Evolutionary conservation across 2,888 invertebrate species (phyloP).

Genomic region (Capitulum mitella): DNA sequence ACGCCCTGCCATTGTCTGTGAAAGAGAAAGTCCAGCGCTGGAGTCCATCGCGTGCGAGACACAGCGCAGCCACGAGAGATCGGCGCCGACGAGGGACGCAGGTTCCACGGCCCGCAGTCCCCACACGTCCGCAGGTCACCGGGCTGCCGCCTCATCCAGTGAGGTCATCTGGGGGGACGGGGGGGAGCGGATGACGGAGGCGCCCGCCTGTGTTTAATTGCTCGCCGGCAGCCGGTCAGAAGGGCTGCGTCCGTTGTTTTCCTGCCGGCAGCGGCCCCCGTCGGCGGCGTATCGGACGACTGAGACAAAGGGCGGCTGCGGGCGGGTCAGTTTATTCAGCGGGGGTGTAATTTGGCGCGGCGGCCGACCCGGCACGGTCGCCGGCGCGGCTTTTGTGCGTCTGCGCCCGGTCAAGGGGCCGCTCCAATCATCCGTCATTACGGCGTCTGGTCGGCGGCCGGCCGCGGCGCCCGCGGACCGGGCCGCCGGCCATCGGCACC

Average conservation of each 20-base stretch:
- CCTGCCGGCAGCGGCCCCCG: background rate
- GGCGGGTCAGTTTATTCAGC: background rate
- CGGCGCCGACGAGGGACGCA: background rate
- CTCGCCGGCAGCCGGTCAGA: background rate
- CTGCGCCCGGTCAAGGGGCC: background rate
- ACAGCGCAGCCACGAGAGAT: background rate
- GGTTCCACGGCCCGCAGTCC: background rate
- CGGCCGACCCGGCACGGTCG: background rate
- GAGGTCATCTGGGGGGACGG: too few species aligned
- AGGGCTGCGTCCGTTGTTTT: background rate
- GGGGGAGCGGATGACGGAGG: too few species aligned
- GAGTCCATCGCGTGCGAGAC: background rate
- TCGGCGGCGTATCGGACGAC: too few species aligned
- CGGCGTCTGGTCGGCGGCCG: background rate
- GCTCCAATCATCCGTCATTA: constrained; percentile 9
- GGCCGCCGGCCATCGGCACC: constrained; percentile 5
- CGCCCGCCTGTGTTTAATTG: background rate
- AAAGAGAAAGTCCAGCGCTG: background rate
- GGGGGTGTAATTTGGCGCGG: constrained; percentile 4
- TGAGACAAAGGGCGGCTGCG: background rate
- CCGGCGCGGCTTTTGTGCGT: background rate
- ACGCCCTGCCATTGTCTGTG: background rate
- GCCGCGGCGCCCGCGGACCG: background rate
- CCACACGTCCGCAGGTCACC: background rate
- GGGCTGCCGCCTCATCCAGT: too few species aligned